Conservation (phyloP, 2,888 invertebrate species). For the Chaitophorus viminalis region DNA sequence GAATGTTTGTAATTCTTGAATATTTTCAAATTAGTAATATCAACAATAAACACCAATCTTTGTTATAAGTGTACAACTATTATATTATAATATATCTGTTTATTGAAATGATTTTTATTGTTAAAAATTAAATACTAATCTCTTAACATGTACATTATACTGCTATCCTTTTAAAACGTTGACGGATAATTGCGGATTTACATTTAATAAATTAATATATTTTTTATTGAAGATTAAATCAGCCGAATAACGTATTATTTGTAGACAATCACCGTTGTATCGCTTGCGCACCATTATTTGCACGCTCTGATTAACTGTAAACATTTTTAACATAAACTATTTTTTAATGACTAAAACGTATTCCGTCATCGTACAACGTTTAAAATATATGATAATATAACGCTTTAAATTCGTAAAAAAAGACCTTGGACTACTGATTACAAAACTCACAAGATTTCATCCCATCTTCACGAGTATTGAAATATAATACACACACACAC, state of each 20-base stretch:
- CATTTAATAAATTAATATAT: background rate
- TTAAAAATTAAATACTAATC: background rate
- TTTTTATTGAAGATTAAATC: background rate
- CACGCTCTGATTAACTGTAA: constrained; percentile 24
- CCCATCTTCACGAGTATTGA: background rate
- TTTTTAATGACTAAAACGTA: constrained; percentile 5
- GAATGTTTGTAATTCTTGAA: too few relatives aligned
- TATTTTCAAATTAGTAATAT: too few relatives aligned
- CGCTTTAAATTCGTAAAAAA: background rate
- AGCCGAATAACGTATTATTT: background rate
- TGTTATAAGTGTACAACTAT: too few relatives aligned
- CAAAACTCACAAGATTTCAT: background rate
- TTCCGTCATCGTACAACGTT: background rate
- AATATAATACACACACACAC: too few relatives aligned
- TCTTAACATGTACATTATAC: background rate
- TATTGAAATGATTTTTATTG: background rate
- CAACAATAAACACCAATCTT: too few relatives aligned
- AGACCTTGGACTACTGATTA: background rate
- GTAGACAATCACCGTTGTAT: background rate
- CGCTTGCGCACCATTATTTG: background rate
- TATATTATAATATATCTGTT: background rate
- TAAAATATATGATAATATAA: background rate
- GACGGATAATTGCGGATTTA: background rate
- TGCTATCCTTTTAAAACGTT: background rate
- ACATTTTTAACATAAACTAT: constrained; percentile 8